phyloP scores from a whole-genome alignment of 2,113 vertebrate genomes.

The Ictalurus punctatus region DNA sequence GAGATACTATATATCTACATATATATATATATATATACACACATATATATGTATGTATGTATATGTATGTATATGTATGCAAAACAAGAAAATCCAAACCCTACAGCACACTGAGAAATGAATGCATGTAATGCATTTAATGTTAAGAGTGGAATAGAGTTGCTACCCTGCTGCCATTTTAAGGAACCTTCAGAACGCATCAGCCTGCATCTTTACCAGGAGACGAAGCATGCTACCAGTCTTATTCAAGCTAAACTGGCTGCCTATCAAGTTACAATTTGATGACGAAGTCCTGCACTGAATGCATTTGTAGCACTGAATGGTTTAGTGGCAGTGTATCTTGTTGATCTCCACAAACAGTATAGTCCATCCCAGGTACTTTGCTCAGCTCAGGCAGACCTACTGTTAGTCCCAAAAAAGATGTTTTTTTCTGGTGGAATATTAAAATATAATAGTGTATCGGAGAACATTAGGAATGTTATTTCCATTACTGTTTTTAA shows the following conservation, averaged over 20 bases:
- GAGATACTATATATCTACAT: no score
- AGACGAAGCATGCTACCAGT: not conserved
- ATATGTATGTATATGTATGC: not conserved
- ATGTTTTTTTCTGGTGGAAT: not conserved
- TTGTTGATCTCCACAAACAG: not conserved
- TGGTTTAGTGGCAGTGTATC: not conserved
- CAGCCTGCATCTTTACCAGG: not conserved
- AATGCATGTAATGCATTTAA: not conserved
- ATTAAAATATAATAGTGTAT: not conserved
- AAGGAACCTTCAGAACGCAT: not conserved
- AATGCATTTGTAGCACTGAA: not conserved
- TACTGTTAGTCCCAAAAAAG: not conserved
- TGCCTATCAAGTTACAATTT: conserved; percentile 3
- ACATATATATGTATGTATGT: no score
- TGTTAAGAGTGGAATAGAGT: not conserved
- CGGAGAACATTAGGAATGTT: not conserved
- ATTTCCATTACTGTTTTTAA: not conserved
- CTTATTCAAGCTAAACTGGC: not conserved
- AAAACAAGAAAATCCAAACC: not conserved
- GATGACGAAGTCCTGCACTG: not conserved
- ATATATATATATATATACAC: no score
- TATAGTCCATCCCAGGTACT: not conserved
- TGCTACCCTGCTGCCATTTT: not conserved
- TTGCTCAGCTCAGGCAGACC: not conserved
- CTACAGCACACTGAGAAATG: not conserved